Percentiles rank a stretch among this genome's conserved stretches.
Evolutionary conservation across 2,113 vertebrate species (phyloP).

Genomic region (Hydropotes inermis): DNA sequence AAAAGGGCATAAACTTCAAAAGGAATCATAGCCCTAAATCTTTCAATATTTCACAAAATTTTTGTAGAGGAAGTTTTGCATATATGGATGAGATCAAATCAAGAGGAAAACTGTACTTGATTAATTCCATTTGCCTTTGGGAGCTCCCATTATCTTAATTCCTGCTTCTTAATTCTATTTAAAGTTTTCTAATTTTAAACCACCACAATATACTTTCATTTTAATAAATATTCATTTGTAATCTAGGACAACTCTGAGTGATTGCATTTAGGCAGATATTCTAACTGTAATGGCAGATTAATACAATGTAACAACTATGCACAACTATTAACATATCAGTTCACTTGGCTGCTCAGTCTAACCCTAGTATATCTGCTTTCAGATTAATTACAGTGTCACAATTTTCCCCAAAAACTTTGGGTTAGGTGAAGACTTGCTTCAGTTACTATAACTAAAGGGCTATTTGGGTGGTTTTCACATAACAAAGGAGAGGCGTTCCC

Average conservation of each 20-base stretch:
- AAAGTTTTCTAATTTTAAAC: conserved; percentile 32
- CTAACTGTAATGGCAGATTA: neutral
- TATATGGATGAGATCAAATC: neutral
- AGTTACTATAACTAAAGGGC: neutral
- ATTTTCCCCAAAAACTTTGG: neutral
- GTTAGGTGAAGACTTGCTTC: neutral
- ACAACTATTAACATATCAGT: neutral
- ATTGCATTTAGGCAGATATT: neutral
- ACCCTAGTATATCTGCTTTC: neutral
- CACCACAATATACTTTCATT: neutral
- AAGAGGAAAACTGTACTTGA: conserved; percentile 1
- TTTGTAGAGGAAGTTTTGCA: neutral
- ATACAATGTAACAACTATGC: neutral
- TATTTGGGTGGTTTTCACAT: neutral
- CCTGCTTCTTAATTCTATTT: conserved; percentile 32
- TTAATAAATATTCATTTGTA: conserved; percentile 46
- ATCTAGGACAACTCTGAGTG: neutral
- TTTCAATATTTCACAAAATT: neutral
- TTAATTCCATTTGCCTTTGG: conserved; percentile 6
- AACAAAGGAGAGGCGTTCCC: neutral
- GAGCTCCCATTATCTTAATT: neutral
- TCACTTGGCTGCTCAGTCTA: neutral
- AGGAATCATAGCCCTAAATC: neutral
- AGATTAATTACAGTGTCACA: neutral
- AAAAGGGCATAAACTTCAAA: neutral